phyloP scores from a whole-genome alignment of 2,888 invertebrate species.

The Coelopa pilipes region DNA sequence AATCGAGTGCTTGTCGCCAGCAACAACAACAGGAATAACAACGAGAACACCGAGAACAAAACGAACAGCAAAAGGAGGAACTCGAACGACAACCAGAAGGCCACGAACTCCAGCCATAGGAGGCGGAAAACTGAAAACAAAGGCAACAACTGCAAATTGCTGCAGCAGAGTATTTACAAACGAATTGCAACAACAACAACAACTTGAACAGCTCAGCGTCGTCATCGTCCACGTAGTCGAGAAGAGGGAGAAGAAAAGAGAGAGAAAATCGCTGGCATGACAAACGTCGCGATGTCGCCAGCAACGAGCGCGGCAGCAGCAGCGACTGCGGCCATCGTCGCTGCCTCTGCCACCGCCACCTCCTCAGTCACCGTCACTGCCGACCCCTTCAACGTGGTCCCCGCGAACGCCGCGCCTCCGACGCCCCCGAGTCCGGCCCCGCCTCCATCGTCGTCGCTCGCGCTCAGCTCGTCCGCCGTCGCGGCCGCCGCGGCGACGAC shows the following conservation, averaged over 20 bases:
- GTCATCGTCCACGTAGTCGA: slow-evolving; percentile 11
- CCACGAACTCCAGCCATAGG: too few species aligned
- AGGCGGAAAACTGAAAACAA: too few species aligned
- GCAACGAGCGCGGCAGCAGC: slow-evolving; percentile 26
- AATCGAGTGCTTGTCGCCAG: slow-evolving; percentile 33
- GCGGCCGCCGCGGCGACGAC: not conserved
- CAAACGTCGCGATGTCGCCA: not conserved
- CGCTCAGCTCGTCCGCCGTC: not conserved
- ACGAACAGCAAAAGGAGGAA: slow-evolving; percentile 18
- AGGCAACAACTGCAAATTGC: slow-evolving; percentile 37
- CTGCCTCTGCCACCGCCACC: slow-evolving; percentile 3
- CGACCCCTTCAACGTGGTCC: not conserved
- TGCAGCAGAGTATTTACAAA: slow-evolving; percentile 6
- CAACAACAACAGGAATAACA: slow-evolving; percentile 40
- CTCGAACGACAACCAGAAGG: too few species aligned
- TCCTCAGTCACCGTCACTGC: slow-evolving; percentile 13
- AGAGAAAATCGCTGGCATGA: not conserved
- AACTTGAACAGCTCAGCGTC: slow-evolving; percentile 15
- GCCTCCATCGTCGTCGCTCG: too few species aligned
- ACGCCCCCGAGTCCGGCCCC: not conserved
- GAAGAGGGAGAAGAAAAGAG: too few species aligned
- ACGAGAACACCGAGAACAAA: slow-evolving; percentile 27
- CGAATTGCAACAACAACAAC: slow-evolving; percentile 19
- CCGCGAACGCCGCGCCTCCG: not conserved
- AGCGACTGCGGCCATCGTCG: slow-evolving; percentile 15